A percentile compares a stretch with the other conserved stretches of the same genome.
Evolutionary conservation across 2,113 vertebrate species (phyloP).

Genomic region (Cinclus cinclus): DNA sequence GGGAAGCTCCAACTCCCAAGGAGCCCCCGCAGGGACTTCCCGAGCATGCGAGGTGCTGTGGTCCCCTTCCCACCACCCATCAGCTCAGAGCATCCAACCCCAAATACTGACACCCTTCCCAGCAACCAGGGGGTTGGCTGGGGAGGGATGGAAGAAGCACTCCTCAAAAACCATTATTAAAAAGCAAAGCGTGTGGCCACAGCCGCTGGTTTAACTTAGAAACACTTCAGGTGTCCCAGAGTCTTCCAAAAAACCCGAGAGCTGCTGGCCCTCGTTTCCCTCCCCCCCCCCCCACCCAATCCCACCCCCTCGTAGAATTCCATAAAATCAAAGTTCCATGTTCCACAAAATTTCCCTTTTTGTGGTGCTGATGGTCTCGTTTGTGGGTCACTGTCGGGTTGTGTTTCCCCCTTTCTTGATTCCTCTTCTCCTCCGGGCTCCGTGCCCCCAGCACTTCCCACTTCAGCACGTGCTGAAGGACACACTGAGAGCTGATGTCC

Average conservation of each 20-base stretch:
- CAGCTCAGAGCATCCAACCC: not conserved
- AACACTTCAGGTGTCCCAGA: not conserved
- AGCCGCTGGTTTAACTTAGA: conserved; percentile 57
- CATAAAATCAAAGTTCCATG: conserved; percentile 39
- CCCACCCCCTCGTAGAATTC: not conserved
- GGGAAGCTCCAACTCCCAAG: not conserved
- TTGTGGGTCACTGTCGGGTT: not conserved
- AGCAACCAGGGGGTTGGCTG: not conserved
- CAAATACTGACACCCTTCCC: not conserved
- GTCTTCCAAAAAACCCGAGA: conserved; percentile 1
- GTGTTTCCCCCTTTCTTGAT: not conserved
- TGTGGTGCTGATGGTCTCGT: not conserved
- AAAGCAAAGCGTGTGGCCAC: not conserved
- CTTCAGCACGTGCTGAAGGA: rapidly evolving
- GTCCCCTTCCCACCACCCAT: not conserved
- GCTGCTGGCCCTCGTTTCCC: not conserved
- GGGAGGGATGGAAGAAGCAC: not conserved
- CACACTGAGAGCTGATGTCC: not conserved
- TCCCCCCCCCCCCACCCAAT: not conserved
- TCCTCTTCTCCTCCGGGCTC: not conserved
- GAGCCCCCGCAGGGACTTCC: not conserved
- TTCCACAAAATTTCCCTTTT: not conserved
- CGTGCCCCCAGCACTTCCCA: not conserved
- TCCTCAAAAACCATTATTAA: not conserved
- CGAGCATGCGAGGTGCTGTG: rapidly evolving